Base-by-base conservation (phyloP, 1,140 invertebrate species). In the Leucophenga varia region DNA sequence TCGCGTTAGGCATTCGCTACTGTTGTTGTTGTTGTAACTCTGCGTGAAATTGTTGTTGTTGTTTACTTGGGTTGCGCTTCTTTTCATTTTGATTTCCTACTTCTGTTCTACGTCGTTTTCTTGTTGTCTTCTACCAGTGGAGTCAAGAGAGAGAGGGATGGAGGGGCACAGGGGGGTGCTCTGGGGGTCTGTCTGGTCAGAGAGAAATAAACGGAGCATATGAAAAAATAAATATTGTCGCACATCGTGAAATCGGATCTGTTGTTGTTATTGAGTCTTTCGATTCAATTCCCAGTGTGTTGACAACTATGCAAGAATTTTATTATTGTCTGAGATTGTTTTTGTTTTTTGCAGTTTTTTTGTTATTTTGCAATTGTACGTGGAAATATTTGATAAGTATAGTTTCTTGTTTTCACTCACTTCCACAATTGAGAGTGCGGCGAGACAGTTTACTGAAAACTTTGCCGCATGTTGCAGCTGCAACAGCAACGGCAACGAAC, bases 301-400 rank as follows among this genome's bases (percentile, higher is more conserved):
- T 67, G 61, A 61, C 61, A 67, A 56, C 61, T 67, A 61, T 65
- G 61, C 61, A 65, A 59, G 59, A 63, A 65, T 67, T 65, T 65
- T 67, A 53, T 65, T 65, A 63, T 65, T 67, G 61, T 65, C 63
- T 65, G 55, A 58, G 39, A 42, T 39, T n/a, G n/a, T n/a, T n/a
- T n/a, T n/a, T n/a, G n/a, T n/a, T n/a, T n/a, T n/a, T n/a, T n/a
- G n/a, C n/a, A n/a, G n/a, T n/a, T n/a, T n/a, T n/a, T n/a, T n/a
- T n/a, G n/a, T n/a, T n/a, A n/a, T n/a, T 34, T 43, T 38, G 48
- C 55, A 49, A 52, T 52, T 54, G 39, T 64, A 63, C 57, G 57
- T 64, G 54, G 54, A 64, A 60, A 47, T 52, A 41, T 34, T 48
- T 42, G 25, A n/a, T n/a, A n/a, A n/a, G n/a, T 30, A 12, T 8